These are phyloP conservation scores for Oenanthe melanoleuca DNA, from an alignment of 2,113 vertebrate genomes.

Conservation along the genomic window DNA sequence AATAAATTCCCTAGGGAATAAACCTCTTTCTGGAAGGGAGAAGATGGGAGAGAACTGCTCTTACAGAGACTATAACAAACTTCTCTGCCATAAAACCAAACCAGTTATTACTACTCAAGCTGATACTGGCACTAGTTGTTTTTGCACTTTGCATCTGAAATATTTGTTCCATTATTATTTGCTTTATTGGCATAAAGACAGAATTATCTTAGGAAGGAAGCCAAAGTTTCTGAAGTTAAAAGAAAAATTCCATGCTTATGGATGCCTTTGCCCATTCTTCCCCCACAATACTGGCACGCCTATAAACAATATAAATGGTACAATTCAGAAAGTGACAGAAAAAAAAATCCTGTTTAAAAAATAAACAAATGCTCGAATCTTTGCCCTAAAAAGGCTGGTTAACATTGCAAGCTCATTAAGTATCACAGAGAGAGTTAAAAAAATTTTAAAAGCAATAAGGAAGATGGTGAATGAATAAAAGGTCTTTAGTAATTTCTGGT, in stretches of 20 bases:
- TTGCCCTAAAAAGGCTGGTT: background rate
- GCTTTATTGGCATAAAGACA: background rate
- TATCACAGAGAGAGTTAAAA: background rate
- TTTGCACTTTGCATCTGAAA: background rate
- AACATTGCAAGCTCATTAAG: background rate
- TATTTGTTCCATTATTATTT: background rate
- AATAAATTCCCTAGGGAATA: too few species aligned
- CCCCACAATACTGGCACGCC: background rate
- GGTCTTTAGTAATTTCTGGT: background rate
- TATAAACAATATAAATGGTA: background rate
- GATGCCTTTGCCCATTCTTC: background rate
- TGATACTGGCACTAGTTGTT: background rate
- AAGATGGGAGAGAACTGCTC: background rate
- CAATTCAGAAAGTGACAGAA: background rate
- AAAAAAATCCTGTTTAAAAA: background rate
- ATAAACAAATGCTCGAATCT: background rate
- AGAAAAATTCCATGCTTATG: background rate
- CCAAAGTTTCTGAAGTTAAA: background rate
- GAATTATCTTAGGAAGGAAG: background rate
- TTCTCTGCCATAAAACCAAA: background rate
- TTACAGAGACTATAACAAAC: background rate
- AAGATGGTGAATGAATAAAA: slow-evolving; percentile 1
- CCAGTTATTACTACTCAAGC: background rate
- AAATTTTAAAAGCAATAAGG: background rate
- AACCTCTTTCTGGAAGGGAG: background rate